Base-by-base conservation (phyloP, 2,113 vertebrate genomes). In the Proteles cristata region DNA sequence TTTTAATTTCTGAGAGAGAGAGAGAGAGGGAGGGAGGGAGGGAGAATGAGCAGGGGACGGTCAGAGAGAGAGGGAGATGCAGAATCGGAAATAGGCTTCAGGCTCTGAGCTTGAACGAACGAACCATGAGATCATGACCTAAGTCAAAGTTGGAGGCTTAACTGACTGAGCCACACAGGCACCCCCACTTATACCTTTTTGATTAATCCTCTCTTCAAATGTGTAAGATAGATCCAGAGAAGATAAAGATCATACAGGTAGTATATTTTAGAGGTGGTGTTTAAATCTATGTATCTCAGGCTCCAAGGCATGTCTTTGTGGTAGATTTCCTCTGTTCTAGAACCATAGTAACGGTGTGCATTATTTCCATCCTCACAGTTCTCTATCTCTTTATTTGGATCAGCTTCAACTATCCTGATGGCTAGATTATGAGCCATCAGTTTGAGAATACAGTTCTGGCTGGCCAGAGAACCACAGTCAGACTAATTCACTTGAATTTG, bases 301-400 rank as follows among this genome's bases (percentile, higher is more conserved):
- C 11, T 80, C 7, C 23, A 14, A 74, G 31, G 33, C 5, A 1
- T 1, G 2, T 11, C 48, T 14, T 68, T 23, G 7, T n/a, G 6
- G 25, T 28, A 53, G 19, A 25, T 5, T 48, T 5, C 48, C 39
- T 69, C 82, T 58, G 55, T 23, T 81, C 1, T 2, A 21, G 7
- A 28, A 16, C 48, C 25, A 1, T 2, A 31, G 0, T 17, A 17
- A 7, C 31, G 12, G 7, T 5, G 1, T 2, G 35, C n/a, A 48
- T 5, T 31, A 0, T 58, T 85, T n/a, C 16, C 17, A 6, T 43
- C 23, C 80, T 55, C 17, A 80, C 23, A 16, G 5, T 93, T 12
- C 6, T n/a, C 39, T 74, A 26, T 14, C 11, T 55, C 10, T 73
- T 12, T n/a, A 3, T 89, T 79, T 85, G 10, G 77, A 89, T 88